Evolutionary conservation across 2,888 invertebrate species (phyloP).

Genomic region (Eristalis arbustorum): DNA sequence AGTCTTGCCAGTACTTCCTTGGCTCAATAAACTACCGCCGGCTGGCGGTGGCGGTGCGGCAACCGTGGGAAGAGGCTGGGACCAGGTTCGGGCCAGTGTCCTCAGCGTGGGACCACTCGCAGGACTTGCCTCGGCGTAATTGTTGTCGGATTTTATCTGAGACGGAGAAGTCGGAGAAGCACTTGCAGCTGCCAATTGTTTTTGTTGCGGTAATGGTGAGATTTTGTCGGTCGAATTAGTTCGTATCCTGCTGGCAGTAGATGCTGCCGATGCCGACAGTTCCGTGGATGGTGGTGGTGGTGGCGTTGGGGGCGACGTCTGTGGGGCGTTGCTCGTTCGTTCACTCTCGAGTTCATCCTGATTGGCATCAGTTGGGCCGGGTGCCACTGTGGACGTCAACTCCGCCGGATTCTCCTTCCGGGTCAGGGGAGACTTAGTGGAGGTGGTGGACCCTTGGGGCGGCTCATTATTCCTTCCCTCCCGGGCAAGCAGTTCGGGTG

Average conservation of each 20-base stretch:
- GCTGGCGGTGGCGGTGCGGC: background rate
- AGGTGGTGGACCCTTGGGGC: slow-evolving; percentile 38
- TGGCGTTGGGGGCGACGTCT: background rate
- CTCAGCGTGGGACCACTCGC: background rate
- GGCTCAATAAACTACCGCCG: slow-evolving; percentile 60
- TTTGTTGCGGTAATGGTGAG: slow-evolving; percentile 37
- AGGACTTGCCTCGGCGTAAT: slow-evolving; percentile 69
- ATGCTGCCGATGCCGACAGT: slow-evolving; percentile 38
- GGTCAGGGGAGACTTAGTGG: slow-evolving; percentile 34
- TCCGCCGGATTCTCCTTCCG: slow-evolving; percentile 31
- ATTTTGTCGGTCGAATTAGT: slow-evolving; percentile 51
- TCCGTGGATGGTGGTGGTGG: slow-evolving; percentile 29
- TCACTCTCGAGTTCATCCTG: slow-evolving; percentile 16
- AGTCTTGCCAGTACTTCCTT: slow-evolving; percentile 51
- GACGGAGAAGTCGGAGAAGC: slow-evolving; percentile 31
- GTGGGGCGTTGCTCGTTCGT: slow-evolving; percentile 19
- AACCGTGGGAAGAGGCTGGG: background rate
- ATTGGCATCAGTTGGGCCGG: slow-evolving; percentile 18
- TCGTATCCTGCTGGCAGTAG: slow-evolving; percentile 22
- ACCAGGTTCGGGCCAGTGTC: no score
- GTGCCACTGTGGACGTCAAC: slow-evolving; percentile 4
- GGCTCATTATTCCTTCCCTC: slow-evolving; percentile 39
- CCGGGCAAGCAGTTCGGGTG: slow-evolving; percentile 9
- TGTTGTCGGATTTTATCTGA: slow-evolving; percentile 71
- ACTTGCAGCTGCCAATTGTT: slow-evolving; percentile 72